Base-by-base conservation (phyloP, 1,140 invertebrate genomes). In the Pseudomyrmex sp. region DNA sequence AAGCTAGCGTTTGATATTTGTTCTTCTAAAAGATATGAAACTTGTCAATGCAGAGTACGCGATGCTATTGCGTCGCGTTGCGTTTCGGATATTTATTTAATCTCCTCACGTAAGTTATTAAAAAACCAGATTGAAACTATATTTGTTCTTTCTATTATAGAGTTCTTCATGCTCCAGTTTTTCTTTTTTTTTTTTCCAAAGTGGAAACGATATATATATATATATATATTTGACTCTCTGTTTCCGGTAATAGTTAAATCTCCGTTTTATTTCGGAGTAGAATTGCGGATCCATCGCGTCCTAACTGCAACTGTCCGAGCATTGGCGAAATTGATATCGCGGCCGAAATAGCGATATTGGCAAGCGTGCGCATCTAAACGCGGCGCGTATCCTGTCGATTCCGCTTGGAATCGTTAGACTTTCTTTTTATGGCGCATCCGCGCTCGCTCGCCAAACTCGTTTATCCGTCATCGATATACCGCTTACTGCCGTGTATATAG, bases 341-440 rank as follows among this genome's bases (percentile, higher is more conserved):
- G 66, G 66, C n/a, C 44, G 54, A 80, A 72, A 72, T 69, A 61
- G 76, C 76, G 56, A 72, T 80, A 80, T 80, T 80, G 76, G 66
- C 66, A 72, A 72, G 54, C 65, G 18, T 15, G 54, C 56, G 68
- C 76, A 59, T 70, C 63, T 77, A 58, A 77, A 59, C 54, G 44
- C 20, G 54, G 10, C 15, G 3, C 20, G 61, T 70, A 80, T 80
- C 35, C 76, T 70, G 65, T 65, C 66, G 65, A 70, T 75, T 63
- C 15, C 70, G 79, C 46, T 35, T 54, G 48, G 59, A 75, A 75
- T 82, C 79, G 69, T 75, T 63, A 75, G 50, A 75, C 18, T 52
- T 75, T 54, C 79, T 65, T 82, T 82, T 82, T 82, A 75, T 20
- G 48, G 50, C 35, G 66, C 58, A 15, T 61, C 58, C 56, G 54